These are phyloP conservation scores for Machimus rusticus DNA, from an alignment of 2,888 invertebrate genomes.

Conservation along the genomic window DNA sequence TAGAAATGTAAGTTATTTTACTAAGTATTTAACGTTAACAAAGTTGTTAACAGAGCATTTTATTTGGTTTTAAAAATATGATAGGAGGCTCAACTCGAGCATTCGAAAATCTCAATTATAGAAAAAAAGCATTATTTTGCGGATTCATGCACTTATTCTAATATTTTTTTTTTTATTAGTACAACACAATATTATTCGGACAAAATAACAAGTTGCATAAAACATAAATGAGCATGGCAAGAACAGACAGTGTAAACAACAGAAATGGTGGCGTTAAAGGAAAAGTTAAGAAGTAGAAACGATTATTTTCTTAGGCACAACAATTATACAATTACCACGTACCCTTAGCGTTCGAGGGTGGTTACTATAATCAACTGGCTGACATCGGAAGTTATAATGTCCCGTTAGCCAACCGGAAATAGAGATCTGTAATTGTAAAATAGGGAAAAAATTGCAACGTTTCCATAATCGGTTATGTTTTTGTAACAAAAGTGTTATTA, in stretches of 20 bases:
- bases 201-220: background rate
- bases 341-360: slow-evolving; percentile 91
- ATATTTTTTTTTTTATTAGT: background rate
- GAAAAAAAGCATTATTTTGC: background rate
- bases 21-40: background rate
- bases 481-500: background rate
- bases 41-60: background rate
- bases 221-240: background rate
- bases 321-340: slow-evolving; percentile 59
- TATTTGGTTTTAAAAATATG: background rate
- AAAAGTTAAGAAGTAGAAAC: background rate
- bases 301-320: background rate
- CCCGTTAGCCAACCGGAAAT: slow-evolving; percentile 93
- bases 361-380: slow-evolving; percentile 95
- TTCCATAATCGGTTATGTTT: slow-evolving; percentile 5
- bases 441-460: slow-evolving; percentile 28
- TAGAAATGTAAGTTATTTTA: background rate
- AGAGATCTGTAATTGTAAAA: slow-evolving; percentile 73
- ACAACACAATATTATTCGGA: background rate
- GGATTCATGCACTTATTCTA: background rate
- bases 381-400: slow-evolving; percentile 94
- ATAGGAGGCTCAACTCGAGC: background rate
- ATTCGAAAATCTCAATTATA: background rate
- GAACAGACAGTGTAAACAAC: background rate
- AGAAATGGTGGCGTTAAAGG: background rate